Evolutionary conservation across 1,140 invertebrate species (phyloP).

Genomic region (Scaptomyza montana): DNA sequence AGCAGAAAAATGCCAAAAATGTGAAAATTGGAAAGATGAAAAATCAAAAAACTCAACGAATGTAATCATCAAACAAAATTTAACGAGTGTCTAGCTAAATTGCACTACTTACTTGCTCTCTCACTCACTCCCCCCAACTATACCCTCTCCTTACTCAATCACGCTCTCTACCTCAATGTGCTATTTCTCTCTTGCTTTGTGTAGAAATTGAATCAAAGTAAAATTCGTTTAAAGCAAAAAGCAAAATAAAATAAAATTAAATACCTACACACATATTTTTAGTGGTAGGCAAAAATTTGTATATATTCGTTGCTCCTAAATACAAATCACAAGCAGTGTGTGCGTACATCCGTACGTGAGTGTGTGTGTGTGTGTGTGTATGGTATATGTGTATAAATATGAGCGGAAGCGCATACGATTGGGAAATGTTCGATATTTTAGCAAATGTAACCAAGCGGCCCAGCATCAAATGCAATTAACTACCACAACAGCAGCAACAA

Average conservation of each 20-base stretch:
- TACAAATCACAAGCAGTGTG: conserved; percentile 44
- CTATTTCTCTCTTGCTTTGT: conserved; percentile 35
- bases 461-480: conserved; percentile 35
- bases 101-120: conserved; percentile 19
- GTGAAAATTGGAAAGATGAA: conserved; percentile 21
- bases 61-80: conserved; percentile 17
- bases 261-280: conserved; percentile 72
- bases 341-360: conserved; percentile 2
- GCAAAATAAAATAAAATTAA: conserved; percentile 45
- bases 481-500: conserved; percentile 17
- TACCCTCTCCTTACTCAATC: conserved; percentile 12
- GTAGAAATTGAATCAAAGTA: conserved; percentile 54
- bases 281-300: conserved; percentile 69
- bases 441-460: conserved; percentile 33
- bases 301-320: conserved; percentile 80
- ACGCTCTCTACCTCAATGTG: conserved; percentile 9
- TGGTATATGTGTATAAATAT: conserved; percentile 32
- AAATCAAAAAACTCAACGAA: conserved; percentile 24
- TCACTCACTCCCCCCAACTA: conserved; percentile 1
- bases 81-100: conserved; percentile 44
- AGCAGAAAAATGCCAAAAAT: conserved; percentile 13
- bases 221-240: conserved; percentile 54
- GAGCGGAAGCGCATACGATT: conserved; percentile 55
- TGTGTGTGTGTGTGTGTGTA: conserved; percentile 24
- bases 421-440: conserved; percentile 47